Evolutionary conservation across 2,888 invertebrate genomes (phyloP), one percentile per base, ranked within the genome.

Genomic region (Catocala sponsa): DNA sequence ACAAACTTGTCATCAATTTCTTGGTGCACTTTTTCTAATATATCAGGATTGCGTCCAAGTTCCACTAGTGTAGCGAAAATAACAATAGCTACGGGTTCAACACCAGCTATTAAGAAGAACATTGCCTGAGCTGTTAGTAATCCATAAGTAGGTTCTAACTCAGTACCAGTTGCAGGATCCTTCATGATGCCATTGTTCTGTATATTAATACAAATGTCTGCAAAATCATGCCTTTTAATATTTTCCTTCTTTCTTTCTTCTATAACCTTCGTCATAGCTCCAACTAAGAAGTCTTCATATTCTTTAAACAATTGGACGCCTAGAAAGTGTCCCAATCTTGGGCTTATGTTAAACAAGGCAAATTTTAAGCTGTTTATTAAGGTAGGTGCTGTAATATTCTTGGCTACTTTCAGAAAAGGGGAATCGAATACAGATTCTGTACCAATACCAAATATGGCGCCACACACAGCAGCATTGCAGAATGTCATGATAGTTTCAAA

Each of bases 361-460:
- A 85, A 79, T 48, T 78, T 82, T 0, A 81, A 4, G 61, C 78
- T 80, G 1, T 42, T 54, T 13, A 2, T 46, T 0, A 71, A 53
- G 4, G 70, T 63, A 4, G 80, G 71, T 11, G 60, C 59, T 2
- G 70, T 55, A 1, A 78, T 59, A 10, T 70, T 67, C 59, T 70
- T 72, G 6, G 80, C 81, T 66, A 86, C 76, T 55, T 78, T 52
- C 4, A 77, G 75, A 53, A 87, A 91, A 54, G 84, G 89, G 6
- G 80, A 91, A 13, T 91, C 81, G 55, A 86, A 86, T 2, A 83
- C 81, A 0, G 82, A 84, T 55, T 87, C 69, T 6, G 85, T 79
- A 12, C 84, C 83, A 6, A 92, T 80, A 2, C 92, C 92, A 55
- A 91, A 91, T 2, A 91, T 85, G 0, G 88, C 80, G 0, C 84